Conservation (phyloP, 2,797 vertebrate species). For the Ptychadena robeensis region DNA sequence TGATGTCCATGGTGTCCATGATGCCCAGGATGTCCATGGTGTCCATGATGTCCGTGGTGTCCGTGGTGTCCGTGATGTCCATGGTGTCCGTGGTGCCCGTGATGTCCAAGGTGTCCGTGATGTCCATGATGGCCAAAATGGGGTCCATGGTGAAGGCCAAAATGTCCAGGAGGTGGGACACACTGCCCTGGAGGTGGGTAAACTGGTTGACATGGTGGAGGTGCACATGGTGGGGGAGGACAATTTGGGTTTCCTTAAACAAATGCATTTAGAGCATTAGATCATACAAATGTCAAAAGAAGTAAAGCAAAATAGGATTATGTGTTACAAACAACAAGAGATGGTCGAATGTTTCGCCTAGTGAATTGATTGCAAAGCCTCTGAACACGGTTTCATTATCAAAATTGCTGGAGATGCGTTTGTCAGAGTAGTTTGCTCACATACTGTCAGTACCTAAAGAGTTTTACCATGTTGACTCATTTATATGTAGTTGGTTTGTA, state of each 20-base stretch:
- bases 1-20: not conserved
- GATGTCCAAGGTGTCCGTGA: not conserved
- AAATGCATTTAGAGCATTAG: not conserved
- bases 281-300: not conserved
- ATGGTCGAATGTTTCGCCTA: no score
- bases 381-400: no score
- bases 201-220: not conserved
- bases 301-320: not conserved
- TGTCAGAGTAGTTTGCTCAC: no score
- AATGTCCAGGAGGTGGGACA: not conserved
- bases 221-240: not conserved
- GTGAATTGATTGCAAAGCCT: no score
- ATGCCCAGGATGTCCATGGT: not conserved
- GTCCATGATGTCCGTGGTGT: not conserved
- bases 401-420: no score
- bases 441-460: no score
- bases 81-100: not conserved
- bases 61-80: not conserved
- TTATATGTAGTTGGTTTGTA: no score
- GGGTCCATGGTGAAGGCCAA: not conserved
- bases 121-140: not conserved
- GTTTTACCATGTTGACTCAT: no score
- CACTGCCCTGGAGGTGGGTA: slow-evolving; percentile 12
- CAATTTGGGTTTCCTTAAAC: not conserved
- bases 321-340: no score